A percentile compares a stretch with the other conserved stretches of the same genome.
Conservation (phyloP, 2,797 vertebrate genomes). For the Intellagama lesueurii region DNA sequence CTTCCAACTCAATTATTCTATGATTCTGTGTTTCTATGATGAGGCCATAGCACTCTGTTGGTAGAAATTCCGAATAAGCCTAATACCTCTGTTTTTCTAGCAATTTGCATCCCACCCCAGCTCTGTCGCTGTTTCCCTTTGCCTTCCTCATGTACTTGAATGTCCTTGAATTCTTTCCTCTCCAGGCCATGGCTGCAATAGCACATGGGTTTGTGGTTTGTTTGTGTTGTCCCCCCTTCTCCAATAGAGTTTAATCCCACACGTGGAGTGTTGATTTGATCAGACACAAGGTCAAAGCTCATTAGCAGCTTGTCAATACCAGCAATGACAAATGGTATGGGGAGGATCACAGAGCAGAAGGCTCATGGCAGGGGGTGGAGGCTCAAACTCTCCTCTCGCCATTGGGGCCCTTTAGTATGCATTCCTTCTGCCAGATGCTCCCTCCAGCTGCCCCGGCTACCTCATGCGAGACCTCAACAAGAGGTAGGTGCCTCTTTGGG, state of each 20-base stretch:
- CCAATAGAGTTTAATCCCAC: conserved; percentile 33
- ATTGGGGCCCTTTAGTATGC: not conserved
- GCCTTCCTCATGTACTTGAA: not conserved
- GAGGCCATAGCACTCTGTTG: too few species aligned
- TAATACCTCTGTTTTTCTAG: too few species aligned
- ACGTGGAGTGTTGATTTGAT: conserved; percentile 79
- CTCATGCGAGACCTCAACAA: fast-evolving
- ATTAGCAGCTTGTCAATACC: conserved; percentile 87
- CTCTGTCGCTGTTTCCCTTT: not conserved
- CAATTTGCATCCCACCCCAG: not conserved
- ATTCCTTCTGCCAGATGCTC: not conserved
- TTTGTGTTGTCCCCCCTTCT: conserved; percentile 12
- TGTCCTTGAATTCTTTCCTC: conserved; percentile 65
- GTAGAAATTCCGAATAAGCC: too few species aligned
- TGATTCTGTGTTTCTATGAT: too few species aligned
- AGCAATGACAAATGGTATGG: conserved; percentile 61
- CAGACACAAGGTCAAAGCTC: conserved; percentile 86
- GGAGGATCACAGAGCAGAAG: conserved; percentile 47
- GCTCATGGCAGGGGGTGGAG: conserved; percentile 22
- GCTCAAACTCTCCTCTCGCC: conserved; percentile 20
- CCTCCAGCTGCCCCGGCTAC: not conserved
- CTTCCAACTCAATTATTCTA: too few species aligned
- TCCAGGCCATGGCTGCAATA: not conserved
- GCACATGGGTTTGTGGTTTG: not conserved
- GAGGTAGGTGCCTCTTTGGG: conserved; percentile 58